Conservation (phyloP, 2,888 invertebrate genomes). For the Ptilodon capucinus region DNA sequence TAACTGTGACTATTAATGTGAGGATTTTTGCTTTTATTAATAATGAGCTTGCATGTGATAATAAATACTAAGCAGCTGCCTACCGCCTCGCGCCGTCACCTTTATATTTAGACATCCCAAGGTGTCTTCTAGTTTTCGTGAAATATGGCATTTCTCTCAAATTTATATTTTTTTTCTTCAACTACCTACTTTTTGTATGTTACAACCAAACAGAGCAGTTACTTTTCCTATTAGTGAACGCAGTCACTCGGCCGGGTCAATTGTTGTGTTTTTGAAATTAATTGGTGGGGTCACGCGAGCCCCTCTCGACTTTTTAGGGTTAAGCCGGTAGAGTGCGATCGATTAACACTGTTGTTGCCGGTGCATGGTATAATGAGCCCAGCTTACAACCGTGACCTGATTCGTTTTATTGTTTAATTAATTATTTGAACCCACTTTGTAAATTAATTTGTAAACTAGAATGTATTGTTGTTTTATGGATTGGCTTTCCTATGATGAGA, state of each 20-base stretch:
- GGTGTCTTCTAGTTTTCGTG: too few relatives aligned
- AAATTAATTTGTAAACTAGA: background rate
- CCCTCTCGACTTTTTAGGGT: slow-evolving; percentile 40
- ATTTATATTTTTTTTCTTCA: too few relatives aligned
- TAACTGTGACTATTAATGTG: too few relatives aligned
- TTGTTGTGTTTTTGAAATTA: slow-evolving; percentile 54
- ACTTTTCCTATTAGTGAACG: background rate
- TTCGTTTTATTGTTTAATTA: slow-evolving; percentile 20
- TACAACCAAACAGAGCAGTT: background rate
- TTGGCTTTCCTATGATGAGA: too few relatives aligned
- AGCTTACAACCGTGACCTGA: slow-evolving; percentile 29
- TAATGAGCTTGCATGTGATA: too few relatives aligned
- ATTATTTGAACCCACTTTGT: background rate
- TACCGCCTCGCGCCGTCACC: too few relatives aligned
- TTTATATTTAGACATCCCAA: too few relatives aligned
- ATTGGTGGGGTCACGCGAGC: slow-evolving; percentile 61
- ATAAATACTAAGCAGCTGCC: too few relatives aligned
- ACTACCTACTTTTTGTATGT: too few relatives aligned
- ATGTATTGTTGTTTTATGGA: background rate
- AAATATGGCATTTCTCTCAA: too few relatives aligned
- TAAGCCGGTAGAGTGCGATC: slow-evolving; percentile 26
- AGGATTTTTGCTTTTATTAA: too few relatives aligned
- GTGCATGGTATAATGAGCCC: slow-evolving; percentile 11
- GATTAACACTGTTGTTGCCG: slow-evolving; percentile 21
- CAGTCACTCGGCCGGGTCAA: slow-evolving; percentile 21